Base-by-base conservation (phyloP, 2,797 vertebrate species). In the Takifugu ocellatus region DNA sequence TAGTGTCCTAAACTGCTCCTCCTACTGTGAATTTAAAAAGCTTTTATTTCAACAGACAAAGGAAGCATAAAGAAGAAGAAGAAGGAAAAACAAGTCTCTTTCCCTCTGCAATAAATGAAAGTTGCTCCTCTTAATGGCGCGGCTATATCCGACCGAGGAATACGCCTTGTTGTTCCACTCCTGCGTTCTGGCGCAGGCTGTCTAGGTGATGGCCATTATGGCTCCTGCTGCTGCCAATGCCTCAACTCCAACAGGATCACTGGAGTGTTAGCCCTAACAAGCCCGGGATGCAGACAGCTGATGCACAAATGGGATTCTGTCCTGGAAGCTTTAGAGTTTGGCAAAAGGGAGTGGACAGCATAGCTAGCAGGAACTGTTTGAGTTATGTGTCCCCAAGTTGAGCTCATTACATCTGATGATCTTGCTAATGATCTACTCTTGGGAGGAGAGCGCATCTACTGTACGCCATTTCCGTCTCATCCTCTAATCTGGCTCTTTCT, bases 191-290 rank as follows among this genome's bases (percentile, higher is more conserved):
- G 78, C 74, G 74, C 26, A 63, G 72, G 82, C 83, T 87, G 87
- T 89, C 87, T 87, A 83, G 74, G 67, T 85, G 86, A 88, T 87
- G 87, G 88, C 87, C 87, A 90, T 90, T 89, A 90, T 76, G 83
- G 80, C 81, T 84, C 70, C 74, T 79, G 78, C 81, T 79, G 77
- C 81, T 83, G 81, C 78, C 69, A 70, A 59, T 79, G 80, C 68
- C 60, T 87, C 79, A 49, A 53, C 85, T 87, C 86, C 83, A 27
- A 72, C 71, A 85, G 87, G 87, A 89, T 88, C 87, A 84, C 78
- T 85, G 81, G 87, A 90, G 88, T 91, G 89, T 91, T 87, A 84
- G 85, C 89, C 87, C 90, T 91, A 92, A 92, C 90, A 92, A 90
- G 88, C 88, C 85, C 69, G 79, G 83, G 84, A 87, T 86, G 87